These are phyloP conservation scores for Gallinago undulata DNA, from an alignment of 2,113 vertebrate species.

Conservation along the genomic window DNA sequence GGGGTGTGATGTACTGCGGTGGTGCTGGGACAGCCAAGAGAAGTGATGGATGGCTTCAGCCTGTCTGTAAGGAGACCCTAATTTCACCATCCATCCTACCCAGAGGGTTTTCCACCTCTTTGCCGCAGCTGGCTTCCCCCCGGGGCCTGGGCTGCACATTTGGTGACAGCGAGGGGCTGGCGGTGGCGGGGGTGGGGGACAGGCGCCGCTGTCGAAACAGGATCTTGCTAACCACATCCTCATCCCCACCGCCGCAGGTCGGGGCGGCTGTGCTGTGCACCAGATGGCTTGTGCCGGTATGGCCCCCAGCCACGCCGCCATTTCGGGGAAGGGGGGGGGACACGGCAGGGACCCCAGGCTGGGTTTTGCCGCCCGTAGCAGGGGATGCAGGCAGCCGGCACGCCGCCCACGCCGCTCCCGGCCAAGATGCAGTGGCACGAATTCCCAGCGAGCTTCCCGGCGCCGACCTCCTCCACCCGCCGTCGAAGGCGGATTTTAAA, in stretches of 20 bases:
- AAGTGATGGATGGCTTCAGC: not conserved
- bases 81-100: not conserved
- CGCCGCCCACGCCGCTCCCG: not conserved
- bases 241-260: not conserved
- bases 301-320: not conserved
- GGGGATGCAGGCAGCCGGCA: not conserved
- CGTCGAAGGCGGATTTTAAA: not conserved
- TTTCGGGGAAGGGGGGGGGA: too few relatives aligned
- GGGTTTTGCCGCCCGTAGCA: not conserved
- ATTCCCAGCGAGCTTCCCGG: not conserved
- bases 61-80: not conserved
- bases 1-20: fast-evolving
- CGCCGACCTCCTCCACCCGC: not conserved
- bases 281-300: not conserved
- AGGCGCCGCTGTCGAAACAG: not conserved
- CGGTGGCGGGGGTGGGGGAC: not conserved
- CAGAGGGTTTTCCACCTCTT: not conserved
- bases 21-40: not conserved
- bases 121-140: not conserved
- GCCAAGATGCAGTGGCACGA: not conserved
- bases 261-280: not conserved
- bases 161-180: not conserved
- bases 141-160: not conserved
- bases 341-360: not conserved
- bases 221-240: slow-evolving; percentile 56